Evolutionary conservation across 2,888 invertebrate genomes (phyloP), one percentile per base, ranked within the genome.

Genomic region (Mechanitis messenoides): DNA sequence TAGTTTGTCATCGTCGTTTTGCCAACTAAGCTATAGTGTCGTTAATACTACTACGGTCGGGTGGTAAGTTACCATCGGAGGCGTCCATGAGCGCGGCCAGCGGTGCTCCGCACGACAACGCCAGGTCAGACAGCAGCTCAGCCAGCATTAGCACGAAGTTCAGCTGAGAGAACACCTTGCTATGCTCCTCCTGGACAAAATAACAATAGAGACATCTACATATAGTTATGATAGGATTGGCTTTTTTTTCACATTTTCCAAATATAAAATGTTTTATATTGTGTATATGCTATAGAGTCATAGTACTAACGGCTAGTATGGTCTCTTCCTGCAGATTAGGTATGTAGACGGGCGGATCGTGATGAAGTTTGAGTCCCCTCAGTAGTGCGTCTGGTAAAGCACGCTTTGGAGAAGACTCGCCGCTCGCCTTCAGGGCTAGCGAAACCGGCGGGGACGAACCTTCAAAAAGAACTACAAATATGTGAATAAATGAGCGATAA

Each of bases 251-350:
- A 20, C 20, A 20, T 20, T 20, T 20, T 20, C 20, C 20, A 20
- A 20, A 20, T 20, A 20, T 20, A 0, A 20, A 20, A 20, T 20
- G 20, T 20, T 20, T 20, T 20, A 20, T 20, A 20, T 20, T 20
- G 20, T 20, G 20, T 20, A 20, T 20, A 20, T 20, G 20, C 20
- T 20, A 35, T 35, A 2, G 6, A 3, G 35, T 3, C 0, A 7
- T 3, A 3, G 53, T 64, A 75, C 86, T 81, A 74, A 94, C 95
- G 80, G 97, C 97, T 76, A 98, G 93, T 56, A 98, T 92, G 20
- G 98, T 98, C 88, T 99, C 98, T 86, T 98, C 97, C 60, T 97
- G 96, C 74, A 99, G 91, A 81, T 98, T 97, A 12, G 98, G 98
- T 28, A 97, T 95, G 77, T 96, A 94, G 87, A 96, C 96, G 71